Evolutionary conservation across 2,797 vertebrate genomes (phyloP).

Genomic region (Pogonophryne albipinna): DNA sequence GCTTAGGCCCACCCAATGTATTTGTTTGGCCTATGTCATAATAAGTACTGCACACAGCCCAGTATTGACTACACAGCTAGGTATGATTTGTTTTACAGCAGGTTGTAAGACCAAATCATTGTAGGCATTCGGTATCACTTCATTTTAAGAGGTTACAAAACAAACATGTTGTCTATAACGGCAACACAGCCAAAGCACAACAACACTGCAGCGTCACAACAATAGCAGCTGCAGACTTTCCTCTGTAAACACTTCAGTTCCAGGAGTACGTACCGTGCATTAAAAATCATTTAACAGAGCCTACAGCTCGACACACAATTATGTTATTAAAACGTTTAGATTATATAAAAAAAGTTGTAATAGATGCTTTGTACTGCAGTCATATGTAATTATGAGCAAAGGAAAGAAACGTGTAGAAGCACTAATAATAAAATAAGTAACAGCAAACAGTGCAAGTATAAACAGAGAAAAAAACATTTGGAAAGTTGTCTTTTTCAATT

Average conservation of each 20-base stretch:
- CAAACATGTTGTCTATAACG: background rate
- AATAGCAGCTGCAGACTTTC: background rate
- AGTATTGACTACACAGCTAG: background rate
- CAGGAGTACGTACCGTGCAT: background rate
- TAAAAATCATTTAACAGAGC: background rate
- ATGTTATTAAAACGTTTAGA: background rate
- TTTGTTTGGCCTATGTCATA: background rate
- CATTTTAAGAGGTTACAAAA: background rate
- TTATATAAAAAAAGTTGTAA: background rate
- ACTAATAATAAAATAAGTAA: too few relatives aligned
- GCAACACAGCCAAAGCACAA: background rate
- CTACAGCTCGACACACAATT: background rate
- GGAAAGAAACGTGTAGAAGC: too few relatives aligned
- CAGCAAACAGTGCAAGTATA: too few relatives aligned
- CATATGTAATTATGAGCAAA: too few relatives aligned
- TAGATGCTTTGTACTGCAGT: background rate
- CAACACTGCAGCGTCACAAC: background rate
- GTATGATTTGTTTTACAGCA: background rate
- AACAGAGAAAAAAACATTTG: too few relatives aligned
- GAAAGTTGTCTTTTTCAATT: too few relatives aligned
- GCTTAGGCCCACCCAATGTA: background rate
- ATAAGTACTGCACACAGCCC: background rate
- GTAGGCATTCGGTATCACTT: background rate
- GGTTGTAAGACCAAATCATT: background rate
- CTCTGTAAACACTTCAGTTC: background rate